phyloP scores from a whole-genome alignment of 2,113 vertebrate genomes.

The Phocoena sinus region DNA sequence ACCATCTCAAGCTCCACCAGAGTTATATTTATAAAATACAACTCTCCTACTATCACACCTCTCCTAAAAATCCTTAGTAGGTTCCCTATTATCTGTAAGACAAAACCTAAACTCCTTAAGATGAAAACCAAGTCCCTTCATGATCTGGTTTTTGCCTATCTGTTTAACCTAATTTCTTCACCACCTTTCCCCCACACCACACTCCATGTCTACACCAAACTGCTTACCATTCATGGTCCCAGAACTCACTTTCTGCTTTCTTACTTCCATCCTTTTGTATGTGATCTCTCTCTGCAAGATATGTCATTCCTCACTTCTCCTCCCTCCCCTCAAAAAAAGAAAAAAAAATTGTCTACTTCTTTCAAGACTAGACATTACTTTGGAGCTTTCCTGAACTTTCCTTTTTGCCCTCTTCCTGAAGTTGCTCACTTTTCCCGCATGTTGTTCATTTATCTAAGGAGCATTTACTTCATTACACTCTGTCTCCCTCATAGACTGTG shows the following conservation, averaged over 20 bases:
- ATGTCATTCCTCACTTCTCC: background rate
- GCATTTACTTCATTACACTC: background rate
- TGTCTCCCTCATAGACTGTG: background rate
- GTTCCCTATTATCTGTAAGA: background rate
- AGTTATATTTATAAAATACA: constrained; percentile 6
- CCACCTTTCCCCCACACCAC: background rate
- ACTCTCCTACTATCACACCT: background rate
- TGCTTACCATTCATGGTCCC: background rate
- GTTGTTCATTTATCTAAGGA: background rate
- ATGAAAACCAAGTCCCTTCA: background rate
- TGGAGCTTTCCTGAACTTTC: background rate
- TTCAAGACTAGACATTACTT: background rate
- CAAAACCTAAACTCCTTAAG: background rate
- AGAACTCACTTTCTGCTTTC: background rate
- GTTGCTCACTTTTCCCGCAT: background rate
- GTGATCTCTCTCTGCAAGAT: background rate
- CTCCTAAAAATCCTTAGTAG: background rate
- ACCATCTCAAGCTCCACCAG: background rate
- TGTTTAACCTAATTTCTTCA: background rate
- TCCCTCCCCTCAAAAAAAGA: background rate
- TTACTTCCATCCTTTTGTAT: background rate
- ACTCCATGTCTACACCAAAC: background rate
- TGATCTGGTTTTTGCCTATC: background rate
- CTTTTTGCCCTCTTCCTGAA: background rate
- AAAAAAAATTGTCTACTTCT: background rate